Evolutionary conservation across 30 jellyfish, hydroid and myxozoan genomes (phyloP).

Genomic region (Chironex yamaguchii): DNA sequence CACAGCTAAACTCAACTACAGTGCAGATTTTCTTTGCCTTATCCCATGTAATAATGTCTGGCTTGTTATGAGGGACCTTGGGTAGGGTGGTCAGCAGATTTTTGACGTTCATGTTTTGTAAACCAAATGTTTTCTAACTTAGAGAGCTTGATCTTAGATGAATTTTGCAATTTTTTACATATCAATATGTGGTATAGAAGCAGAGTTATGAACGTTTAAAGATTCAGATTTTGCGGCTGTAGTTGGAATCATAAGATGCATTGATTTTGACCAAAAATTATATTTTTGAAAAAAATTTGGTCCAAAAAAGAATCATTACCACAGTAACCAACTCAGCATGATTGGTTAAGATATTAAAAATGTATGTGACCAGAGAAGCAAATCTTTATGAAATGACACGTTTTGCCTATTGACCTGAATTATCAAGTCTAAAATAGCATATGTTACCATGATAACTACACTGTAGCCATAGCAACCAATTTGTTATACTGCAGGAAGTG

Average conservation of each 20-base stretch:
- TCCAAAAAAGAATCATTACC: background rate
- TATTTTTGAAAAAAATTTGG: background rate
- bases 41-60: slow-evolving; percentile 10
- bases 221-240: background rate
- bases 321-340: background rate
- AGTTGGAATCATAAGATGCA: background rate
- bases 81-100: no score
- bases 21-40: background rate
- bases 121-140: no score
- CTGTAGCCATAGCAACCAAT: no score
- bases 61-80: slow-evolving; percentile 4
- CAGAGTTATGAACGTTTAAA: background rate
- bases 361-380: no score
- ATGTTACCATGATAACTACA: slow-evolving; percentile 5
- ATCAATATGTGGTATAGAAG: background rate
- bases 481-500: no score
- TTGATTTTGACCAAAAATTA: background rate
- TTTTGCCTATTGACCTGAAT: background rate
- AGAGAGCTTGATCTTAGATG: background rate
- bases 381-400: no score
- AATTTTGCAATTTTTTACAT: slow-evolving; percentile 4
- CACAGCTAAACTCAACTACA: background rate
- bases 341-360: background rate
- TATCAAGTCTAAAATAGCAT: background rate
- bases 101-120: no score